Evolutionary conservation across 2,888 invertebrate species (phyloP).

Genomic region (Oscheius sp.): DNA sequence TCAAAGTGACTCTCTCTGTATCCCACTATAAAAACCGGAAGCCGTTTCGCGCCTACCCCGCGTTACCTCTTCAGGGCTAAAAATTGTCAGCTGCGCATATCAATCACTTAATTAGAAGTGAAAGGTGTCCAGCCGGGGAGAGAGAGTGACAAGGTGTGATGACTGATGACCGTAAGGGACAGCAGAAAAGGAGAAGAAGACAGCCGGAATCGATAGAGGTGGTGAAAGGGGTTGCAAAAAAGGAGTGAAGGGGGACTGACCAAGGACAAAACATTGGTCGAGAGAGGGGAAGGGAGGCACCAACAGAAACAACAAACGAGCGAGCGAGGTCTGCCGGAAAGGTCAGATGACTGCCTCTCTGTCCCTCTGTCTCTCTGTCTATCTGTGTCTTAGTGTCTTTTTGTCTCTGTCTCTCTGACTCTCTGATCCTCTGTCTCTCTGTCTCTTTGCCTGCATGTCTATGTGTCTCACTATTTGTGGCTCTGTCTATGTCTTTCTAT

Average conservation of each 20-base stretch:
- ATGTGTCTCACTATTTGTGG: background rate
- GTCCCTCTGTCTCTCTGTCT: conserved; percentile 1
- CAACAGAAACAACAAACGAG: conserved; percentile 17
- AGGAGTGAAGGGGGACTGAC: background rate
- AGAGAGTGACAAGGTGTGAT: background rate
- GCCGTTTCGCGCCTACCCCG: too few relatives aligned
- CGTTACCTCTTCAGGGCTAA: too few relatives aligned
- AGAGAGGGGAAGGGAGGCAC: conserved; percentile 4
- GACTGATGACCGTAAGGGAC: background rate
- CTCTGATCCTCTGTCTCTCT: background rate
- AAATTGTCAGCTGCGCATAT: too few relatives aligned
- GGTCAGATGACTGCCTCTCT: background rate
- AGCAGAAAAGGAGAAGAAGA: background rate
- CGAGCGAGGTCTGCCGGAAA: background rate
- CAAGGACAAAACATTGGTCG: conserved; percentile 28
- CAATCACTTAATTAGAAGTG: conserved; percentile 1
- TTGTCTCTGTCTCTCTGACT: background rate
- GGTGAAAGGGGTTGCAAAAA: background rate
- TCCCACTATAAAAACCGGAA: too few relatives aligned
- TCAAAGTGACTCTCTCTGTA: too few relatives aligned
- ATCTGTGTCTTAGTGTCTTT: background rate
- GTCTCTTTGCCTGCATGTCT: background rate
- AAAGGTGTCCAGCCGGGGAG: background rate
- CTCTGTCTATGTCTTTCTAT: background rate
- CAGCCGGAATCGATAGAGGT: conserved; percentile 4